Conservation (phyloP, 2,888 invertebrate genomes). For the Hartigia nigra region DNA sequence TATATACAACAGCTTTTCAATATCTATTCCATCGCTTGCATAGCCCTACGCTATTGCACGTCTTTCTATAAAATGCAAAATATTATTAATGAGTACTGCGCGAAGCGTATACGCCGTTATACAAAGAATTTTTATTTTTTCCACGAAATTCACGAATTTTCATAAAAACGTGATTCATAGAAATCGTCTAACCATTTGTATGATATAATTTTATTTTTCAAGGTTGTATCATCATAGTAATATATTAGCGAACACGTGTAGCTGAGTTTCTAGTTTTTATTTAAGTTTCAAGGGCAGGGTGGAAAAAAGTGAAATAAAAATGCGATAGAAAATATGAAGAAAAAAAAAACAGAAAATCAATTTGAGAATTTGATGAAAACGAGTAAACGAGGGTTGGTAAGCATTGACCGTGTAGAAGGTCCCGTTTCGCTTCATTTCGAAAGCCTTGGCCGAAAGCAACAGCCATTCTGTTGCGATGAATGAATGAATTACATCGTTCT, state of each 20-base stretch:
- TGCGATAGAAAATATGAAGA: not conserved
- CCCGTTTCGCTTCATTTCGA: conserved; percentile 22
- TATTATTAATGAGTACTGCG: not conserved
- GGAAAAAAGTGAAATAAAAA: not conserved
- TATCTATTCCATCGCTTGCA: conserved; percentile 1
- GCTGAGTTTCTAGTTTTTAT: not conserved
- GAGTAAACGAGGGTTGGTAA: conserved; percentile 19
- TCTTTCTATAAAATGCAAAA: not conserved
- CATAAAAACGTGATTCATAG: not conserved
- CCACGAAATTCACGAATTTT: not conserved
- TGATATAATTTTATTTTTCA: not conserved
- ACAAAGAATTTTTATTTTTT: not conserved
- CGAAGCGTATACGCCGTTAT: not conserved
- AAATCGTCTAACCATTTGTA: not conserved
- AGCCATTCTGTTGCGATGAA: not conserved
- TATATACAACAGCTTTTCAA: conserved; percentile 21
- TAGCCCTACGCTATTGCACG: conserved; percentile 1
- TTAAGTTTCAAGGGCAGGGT: not conserved
- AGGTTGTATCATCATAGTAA: not conserved
- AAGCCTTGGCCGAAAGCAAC: conserved; percentile 18
- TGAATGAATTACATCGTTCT: not conserved
- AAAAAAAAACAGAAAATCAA: not conserved
- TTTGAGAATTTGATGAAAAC: not conserved
- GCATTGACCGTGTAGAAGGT: conserved; percentile 23
- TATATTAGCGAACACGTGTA: not conserved